These are phyloP conservation scores for Amblyornis subalaris DNA, from an alignment of 2,113 vertebrate species.

Conservation along the genomic window DNA sequence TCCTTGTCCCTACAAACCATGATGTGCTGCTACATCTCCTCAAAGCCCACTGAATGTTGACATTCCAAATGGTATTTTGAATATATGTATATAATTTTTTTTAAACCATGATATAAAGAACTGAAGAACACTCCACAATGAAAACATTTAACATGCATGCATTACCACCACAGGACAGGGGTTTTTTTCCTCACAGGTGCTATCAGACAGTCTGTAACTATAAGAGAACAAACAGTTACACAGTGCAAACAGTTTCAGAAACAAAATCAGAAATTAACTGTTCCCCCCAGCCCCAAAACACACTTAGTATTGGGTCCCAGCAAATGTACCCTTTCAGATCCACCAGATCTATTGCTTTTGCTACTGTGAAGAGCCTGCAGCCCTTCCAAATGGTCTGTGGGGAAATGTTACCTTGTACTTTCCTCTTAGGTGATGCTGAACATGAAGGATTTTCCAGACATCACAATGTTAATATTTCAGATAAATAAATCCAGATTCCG, in stretches of 20 bases:
- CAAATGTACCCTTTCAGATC: neutral
- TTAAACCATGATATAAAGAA: neutral
- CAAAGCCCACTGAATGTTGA: slow-evolving; percentile 61
- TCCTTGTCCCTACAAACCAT: slow-evolving; percentile 81
- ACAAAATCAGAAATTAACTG: neutral
- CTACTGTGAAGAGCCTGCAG: neutral
- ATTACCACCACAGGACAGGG: slow-evolving; percentile 3
- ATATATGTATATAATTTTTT: neutral
- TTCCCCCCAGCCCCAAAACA: neutral
- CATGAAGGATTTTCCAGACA: neutral
- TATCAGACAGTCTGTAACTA: slow-evolving; percentile 29
- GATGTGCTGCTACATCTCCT: slow-evolving; percentile 79
- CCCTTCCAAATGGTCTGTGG: neutral
- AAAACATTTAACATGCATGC: slow-evolving; percentile 1
- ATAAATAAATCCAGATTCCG: neutral
- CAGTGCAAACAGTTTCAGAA: neutral
- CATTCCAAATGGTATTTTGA: slow-evolving; percentile 59
- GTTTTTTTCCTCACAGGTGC: neutral
- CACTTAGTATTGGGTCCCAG: neutral
- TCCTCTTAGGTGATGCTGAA: neutral
- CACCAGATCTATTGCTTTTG: neutral
- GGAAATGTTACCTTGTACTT: neutral
- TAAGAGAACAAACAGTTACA: slow-evolving; percentile 45
- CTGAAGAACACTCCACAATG: slow-evolving; percentile 34
- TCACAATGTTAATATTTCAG: neutral